These are phyloP conservation scores for Corythornis cristatus DNA, from an alignment of 2,113 vertebrate species.

Conservation along the genomic window DNA sequence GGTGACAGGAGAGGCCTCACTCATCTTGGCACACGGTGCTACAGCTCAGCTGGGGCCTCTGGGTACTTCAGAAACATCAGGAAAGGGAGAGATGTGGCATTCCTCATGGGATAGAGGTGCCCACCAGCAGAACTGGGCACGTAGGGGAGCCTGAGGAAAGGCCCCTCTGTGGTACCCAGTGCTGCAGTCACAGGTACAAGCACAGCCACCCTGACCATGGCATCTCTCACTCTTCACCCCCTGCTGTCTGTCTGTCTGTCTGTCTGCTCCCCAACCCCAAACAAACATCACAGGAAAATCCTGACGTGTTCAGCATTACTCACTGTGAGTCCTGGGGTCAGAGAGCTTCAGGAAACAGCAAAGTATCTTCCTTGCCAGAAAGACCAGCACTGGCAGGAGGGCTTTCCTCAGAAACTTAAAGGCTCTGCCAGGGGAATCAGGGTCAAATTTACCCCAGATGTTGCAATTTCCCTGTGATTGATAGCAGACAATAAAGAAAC, in stretches of 20 bases:
- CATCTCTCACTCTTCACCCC: neutral
- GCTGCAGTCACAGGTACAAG: neutral
- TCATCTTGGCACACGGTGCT: neutral
- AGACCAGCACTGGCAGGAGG: neutral
- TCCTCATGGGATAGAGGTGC: neutral
- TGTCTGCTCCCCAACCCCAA: neutral
- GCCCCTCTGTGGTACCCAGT: neutral
- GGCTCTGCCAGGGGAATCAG: neutral
- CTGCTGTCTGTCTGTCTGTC: neutral
- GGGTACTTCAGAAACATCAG: neutral
- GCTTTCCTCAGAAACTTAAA: neutral
- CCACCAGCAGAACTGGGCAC: accelerated
- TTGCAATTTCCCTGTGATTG: neutral
- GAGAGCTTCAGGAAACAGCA: neutral
- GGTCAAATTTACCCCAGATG: neutral
- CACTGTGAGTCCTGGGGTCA: neutral
- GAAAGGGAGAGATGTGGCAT: neutral
- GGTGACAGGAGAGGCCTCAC: neutral
- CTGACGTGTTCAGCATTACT: neutral
- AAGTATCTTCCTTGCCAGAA: neutral
- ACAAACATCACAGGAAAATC: neutral
- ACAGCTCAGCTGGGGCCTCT: neutral
- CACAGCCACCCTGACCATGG: neutral
- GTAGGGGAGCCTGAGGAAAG: neutral
- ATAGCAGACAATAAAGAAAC: neutral